A percentile compares a stretch with the other conserved stretches of the same genome.
Conservation (phyloP, 2,888 invertebrate species). For the Pocota personata region DNA sequence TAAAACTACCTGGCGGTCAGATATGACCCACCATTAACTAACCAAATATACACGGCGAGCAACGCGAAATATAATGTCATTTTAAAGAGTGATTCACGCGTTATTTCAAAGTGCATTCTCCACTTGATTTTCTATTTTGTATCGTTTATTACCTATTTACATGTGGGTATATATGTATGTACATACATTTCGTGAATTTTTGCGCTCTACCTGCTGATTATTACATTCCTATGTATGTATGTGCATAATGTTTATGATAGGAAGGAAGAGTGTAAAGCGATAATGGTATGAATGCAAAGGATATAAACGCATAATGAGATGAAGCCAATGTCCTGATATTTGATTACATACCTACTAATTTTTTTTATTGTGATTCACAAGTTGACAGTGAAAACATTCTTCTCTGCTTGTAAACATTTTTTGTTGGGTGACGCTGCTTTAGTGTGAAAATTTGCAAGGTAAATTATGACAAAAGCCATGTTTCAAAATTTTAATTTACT, state of each 20-base stretch:
- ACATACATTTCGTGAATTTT: not conserved
- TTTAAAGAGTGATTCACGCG: conserved; percentile 46
- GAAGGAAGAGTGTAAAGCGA: not conserved
- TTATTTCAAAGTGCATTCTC: conserved; percentile 44
- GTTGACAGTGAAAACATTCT: not conserved
- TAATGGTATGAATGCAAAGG: not conserved
- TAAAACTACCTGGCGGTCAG: conserved; percentile 56
- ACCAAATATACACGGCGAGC: conserved; percentile 20
- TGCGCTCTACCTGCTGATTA: not conserved
- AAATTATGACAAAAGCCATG: no score
- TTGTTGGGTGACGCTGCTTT: no score
- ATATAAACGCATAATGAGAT: not conserved
- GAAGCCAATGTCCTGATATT: not conserved
- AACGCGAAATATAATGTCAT: conserved; percentile 14
- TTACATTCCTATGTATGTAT: not conserved
- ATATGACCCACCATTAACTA: conserved; percentile 27
- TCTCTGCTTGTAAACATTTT: not conserved
- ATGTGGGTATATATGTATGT: no score
- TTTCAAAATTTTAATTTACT: no score
- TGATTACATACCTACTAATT: no score
- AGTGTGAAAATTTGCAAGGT: no score
- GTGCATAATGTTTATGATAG: not conserved
- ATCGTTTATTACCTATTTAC: conserved; percentile 6
- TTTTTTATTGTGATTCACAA: no score
- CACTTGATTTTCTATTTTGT: conserved; percentile 6